These are phyloP conservation scores for Euleptes europaea DNA, from an alignment of 2,113 vertebrate species.

Conservation along the genomic window DNA sequence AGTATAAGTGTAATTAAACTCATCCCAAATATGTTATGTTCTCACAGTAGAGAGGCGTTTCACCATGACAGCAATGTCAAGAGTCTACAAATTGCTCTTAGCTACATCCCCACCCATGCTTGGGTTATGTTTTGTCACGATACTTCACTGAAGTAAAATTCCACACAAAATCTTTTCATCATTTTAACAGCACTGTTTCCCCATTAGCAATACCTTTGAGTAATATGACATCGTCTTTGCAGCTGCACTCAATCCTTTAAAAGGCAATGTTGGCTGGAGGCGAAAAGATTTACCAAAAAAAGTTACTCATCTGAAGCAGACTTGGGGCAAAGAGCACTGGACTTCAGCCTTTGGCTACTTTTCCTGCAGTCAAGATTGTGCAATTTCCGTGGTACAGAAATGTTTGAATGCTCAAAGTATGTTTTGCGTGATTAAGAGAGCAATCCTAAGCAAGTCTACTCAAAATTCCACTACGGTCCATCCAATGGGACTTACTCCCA, in stretches of 20 bases:
- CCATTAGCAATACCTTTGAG: constrained; percentile 23
- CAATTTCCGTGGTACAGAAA: neutral
- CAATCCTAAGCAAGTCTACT: too few relatives aligned
- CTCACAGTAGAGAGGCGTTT: constrained; percentile 24
- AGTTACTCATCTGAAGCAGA: neutral
- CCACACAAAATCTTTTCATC: neutral
- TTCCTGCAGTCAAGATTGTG: neutral
- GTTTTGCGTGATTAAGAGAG: too few relatives aligned
- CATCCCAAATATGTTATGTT: neutral
- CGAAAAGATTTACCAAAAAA: constrained; percentile 1
- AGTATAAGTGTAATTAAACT: neutral
- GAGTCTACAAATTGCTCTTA: neutral
- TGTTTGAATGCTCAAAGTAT: neutral
- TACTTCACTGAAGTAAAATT: constrained; percentile 25
- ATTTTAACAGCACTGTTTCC: constrained; percentile 10
- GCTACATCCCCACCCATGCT: neutral
- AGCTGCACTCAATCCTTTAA: constrained; percentile 35
- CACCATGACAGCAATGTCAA: constrained; percentile 5
- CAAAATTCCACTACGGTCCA: too few relatives aligned
- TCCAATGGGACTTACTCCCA: too few relatives aligned
- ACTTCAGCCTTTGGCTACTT: neutral
- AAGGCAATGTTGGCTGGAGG: neutral
- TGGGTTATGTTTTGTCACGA: constrained; percentile 21
- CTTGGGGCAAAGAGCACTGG: neutral
- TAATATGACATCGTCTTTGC: constrained; percentile 16